Evolutionary conservation across 2,888 invertebrate species (phyloP), one percentile per base, ranked within the genome.

Genomic region (Andricus quercusramuli): DNA sequence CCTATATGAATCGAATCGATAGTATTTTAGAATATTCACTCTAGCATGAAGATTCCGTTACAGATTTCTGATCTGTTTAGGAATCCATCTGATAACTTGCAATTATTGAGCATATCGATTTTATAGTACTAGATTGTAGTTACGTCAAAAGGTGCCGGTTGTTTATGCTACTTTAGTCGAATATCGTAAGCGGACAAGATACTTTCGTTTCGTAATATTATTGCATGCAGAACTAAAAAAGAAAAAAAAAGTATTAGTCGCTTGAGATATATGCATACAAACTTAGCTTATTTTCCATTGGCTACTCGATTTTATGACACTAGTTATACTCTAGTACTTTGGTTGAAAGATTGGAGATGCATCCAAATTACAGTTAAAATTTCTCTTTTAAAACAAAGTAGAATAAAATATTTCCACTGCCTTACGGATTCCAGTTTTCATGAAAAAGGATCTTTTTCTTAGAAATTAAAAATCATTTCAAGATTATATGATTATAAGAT

Each of bases 151-250:
- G 29, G 29, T 70, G 47, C 51, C 32, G 51, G 51, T 51, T 29
- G 47, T 20, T 47, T 44, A 44, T 74, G 6, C 51, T 74, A 56
- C 51, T 74, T 51, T 13, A 29, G 51, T 74, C 74, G 56, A 74
- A 74, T 74, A 74, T 74, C 29, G 74, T n/a, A 74, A 74, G 74
- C 74, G 32, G 56, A 74, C 70, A 56, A 56, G 51, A 70, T 70
- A 70, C 74, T 74, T 74, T 74, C 74, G 2, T 74, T 74, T 74
- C 51, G 56, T 56, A 74, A 74, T 74, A 56, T 32, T 56, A 56
- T 74, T 74, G 56, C 74, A 51, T 74, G 32, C 56, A 25, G 29
- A 51, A 74, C 29, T 32, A 32, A 74, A 62, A 74, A 29, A n/a
- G n/a, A 74, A 29, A 74, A 74, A 51, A 74, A 32, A 74, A 74